phyloP scores from a whole-genome alignment of 2,113 vertebrate genomes.

The Pelobates fuscus region DNA sequence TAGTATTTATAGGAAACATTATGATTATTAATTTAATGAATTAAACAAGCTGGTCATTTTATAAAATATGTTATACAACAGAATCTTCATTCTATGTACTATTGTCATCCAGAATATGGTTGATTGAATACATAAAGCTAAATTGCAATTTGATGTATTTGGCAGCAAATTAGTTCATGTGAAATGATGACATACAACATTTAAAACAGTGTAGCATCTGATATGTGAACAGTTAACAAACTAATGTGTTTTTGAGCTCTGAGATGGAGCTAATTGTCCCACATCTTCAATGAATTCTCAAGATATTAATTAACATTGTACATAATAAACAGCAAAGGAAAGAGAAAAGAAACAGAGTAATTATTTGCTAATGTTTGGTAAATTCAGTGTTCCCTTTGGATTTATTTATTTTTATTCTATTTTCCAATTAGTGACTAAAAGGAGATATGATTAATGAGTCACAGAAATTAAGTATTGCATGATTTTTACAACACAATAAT shows the following conservation, averaged over 20 bases:
- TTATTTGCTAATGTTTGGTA: constrained; percentile 14
- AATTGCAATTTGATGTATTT: too few species aligned
- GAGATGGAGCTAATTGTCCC: constrained; percentile 18
- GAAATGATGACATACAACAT: too few species aligned
- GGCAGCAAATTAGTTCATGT: too few species aligned
- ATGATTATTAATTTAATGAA: too few species aligned
- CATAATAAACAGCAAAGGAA: not conserved
- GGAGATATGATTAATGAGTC: constrained; percentile 4
- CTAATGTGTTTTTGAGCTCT: not conserved
- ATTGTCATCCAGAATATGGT: too few species aligned
- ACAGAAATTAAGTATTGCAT: constrained; percentile 1
- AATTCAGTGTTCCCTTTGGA: not conserved
- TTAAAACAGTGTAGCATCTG: too few species aligned
- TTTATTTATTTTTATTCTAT: not conserved
- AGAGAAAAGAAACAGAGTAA: not conserved
- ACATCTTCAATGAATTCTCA: not conserved
- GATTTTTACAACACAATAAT: not conserved
- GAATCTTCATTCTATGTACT: too few species aligned
- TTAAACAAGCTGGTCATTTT: too few species aligned
- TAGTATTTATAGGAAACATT: too few species aligned
- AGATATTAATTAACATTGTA: constrained; percentile 3
- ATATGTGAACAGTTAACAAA: not conserved
- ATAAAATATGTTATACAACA: too few species aligned
- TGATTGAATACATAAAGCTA: too few species aligned
- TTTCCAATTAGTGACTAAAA: not conserved